phyloP scores from a whole-genome alignment of 2,797 vertebrate genomes.

The Parauchenoglanis punctatus region DNA sequence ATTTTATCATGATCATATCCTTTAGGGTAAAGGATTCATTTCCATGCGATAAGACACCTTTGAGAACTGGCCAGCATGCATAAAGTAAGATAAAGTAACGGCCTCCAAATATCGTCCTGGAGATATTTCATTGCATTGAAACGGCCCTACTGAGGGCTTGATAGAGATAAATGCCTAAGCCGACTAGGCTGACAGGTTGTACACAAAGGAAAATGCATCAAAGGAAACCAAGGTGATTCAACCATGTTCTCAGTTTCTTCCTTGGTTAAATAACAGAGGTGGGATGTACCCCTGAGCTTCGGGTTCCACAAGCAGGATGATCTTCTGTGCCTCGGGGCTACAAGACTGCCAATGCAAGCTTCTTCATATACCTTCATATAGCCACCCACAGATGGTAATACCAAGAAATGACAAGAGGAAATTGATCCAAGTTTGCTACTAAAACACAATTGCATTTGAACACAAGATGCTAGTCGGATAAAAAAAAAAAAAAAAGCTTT shows the following conservation, averaged over 20 bases:
- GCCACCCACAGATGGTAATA: not conserved
- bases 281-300: not conserved
- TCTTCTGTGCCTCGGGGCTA: not conserved
- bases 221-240: conserved; percentile 24
- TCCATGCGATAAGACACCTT: conserved; percentile 38
- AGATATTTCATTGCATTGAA: conserved; percentile 21
- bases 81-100: conserved; percentile 35
- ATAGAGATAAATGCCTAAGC: conserved; percentile 36
- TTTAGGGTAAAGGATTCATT: conserved; percentile 46
- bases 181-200: conserved; percentile 24
- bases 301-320: not conserved
- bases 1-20: conserved; percentile 27
- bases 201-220: conserved; percentile 32
- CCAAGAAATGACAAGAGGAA: not conserved
- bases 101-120: conserved; percentile 37
- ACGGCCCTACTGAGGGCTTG: conserved; percentile 25
- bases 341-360: not conserved
- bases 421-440: not conserved
- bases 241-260: conserved; percentile 9
- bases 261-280: not conserved
- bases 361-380: not conserved
- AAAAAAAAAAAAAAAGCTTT: not conserved
- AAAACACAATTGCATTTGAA: not conserved
- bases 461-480: not conserved
- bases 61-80: conserved; percentile 17